A percentile compares a stretch with the other conserved stretches of the same genome.
Conservation (phyloP, 2,113 vertebrate species). For the Origma solitaria region DNA sequence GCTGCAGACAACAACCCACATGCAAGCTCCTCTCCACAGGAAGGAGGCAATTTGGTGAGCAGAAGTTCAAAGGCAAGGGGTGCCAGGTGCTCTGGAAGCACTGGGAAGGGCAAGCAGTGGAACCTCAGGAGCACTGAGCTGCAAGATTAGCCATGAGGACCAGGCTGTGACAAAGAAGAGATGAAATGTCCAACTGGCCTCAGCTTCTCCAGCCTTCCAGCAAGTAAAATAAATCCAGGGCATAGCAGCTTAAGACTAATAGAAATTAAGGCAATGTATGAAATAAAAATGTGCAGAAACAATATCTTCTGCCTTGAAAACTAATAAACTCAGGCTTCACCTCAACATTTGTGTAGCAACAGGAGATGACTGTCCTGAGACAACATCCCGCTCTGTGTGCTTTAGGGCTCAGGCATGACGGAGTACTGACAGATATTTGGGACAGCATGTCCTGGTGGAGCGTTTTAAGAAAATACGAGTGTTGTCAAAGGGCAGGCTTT, state of each 20-base stretch:
- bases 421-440: neutral
- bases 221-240: neutral
- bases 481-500: conserved; percentile 54
- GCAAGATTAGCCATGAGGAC: neutral
- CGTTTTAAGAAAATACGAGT: neutral
- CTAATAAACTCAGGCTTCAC: conserved; percentile 25
- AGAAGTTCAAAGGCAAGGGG: neutral
- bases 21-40: neutral
- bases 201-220: neutral
- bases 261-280: neutral
- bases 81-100: neutral
- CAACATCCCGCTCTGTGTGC: neutral
- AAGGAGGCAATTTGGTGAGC: neutral
- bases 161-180: neutral
- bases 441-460: conserved; percentile 53
- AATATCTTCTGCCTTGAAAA: conserved; percentile 26
- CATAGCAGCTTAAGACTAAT: neutral
- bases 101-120: neutral
- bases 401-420: neutral
- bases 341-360: conserved; percentile 33
- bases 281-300: conserved; percentile 8
- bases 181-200: neutral
- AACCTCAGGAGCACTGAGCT: neutral
- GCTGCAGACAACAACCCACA: neutral
- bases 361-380: neutral